phyloP scores from a whole-genome alignment of 2,113 vertebrate genomes.

The Burhinus oedicnemus region DNA sequence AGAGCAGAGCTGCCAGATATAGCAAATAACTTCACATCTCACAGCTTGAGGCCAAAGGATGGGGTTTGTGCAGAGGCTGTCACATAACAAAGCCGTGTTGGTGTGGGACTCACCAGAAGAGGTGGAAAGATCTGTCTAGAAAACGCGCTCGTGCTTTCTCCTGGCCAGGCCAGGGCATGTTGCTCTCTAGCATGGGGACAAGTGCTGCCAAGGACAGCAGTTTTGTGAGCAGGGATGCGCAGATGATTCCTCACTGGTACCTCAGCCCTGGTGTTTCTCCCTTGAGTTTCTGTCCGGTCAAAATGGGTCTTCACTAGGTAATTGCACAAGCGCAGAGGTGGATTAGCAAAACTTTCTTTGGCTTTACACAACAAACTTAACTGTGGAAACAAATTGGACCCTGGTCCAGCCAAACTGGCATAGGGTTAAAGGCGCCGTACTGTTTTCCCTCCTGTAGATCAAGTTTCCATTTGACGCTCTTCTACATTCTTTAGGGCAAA shows the following conservation, averaged over 20 bases:
- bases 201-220: background rate
- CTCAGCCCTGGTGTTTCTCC: background rate
- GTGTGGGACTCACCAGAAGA: background rate
- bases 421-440: background rate
- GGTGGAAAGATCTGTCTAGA: background rate
- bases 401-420: background rate
- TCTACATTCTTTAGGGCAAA: slow-evolving; percentile 51
- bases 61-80: background rate
- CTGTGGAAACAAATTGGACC: background rate
- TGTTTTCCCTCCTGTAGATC: slow-evolving; percentile 38
- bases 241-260: background rate
- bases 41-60: background rate
- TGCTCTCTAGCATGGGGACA: background rate
- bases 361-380: background rate
- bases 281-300: background rate
- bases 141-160: rapidly evolving
- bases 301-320: background rate
- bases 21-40: background rate
- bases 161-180: too few species aligned
- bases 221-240: background rate
- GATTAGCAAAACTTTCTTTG: background rate
- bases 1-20: background rate
- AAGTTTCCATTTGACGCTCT: slow-evolving; percentile 47
- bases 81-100: rapidly evolving
- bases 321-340: background rate